Conservation (phyloP, 2,888 invertebrate species). For the Eristalis tenax region DNA sequence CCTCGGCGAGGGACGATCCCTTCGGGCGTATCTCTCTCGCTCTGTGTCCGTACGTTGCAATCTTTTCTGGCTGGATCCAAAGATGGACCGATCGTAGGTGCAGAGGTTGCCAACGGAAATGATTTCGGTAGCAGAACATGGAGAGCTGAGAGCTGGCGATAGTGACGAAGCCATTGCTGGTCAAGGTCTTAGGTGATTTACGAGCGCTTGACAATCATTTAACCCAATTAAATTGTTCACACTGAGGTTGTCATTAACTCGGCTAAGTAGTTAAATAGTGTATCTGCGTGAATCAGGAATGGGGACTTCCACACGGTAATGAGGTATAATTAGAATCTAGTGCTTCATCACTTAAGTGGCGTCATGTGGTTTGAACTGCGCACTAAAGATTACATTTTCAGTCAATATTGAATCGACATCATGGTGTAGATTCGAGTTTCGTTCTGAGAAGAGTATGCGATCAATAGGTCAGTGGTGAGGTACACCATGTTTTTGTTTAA, state of each 20-base stretch:
- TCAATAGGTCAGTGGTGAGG: too few species aligned
- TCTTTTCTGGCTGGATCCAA: background rate
- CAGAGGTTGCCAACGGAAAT: background rate
- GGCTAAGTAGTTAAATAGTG: background rate
- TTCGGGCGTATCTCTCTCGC: constrained; percentile 15
- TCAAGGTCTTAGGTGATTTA: background rate
- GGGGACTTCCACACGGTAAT: background rate
- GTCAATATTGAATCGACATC: background rate
- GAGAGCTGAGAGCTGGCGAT: background rate
- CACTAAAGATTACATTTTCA: background rate
- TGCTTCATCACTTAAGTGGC: background rate
- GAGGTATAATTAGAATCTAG: background rate
- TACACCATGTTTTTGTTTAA: too few species aligned
- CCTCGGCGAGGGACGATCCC: constrained; percentile 18
- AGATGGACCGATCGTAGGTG: background rate
- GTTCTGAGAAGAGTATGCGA: background rate
- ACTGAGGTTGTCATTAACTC: background rate
- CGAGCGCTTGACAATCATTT: background rate
- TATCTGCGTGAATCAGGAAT: background rate
- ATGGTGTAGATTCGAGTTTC: background rate
- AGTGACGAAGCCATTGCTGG: background rate
- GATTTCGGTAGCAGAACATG: constrained; percentile 30
- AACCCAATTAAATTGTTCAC: background rate
- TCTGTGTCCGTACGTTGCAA: background rate
- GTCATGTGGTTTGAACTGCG: background rate